Evolutionary conservation across 2,888 invertebrate genomes (phyloP).

Genomic region (Rhagium mordax): DNA sequence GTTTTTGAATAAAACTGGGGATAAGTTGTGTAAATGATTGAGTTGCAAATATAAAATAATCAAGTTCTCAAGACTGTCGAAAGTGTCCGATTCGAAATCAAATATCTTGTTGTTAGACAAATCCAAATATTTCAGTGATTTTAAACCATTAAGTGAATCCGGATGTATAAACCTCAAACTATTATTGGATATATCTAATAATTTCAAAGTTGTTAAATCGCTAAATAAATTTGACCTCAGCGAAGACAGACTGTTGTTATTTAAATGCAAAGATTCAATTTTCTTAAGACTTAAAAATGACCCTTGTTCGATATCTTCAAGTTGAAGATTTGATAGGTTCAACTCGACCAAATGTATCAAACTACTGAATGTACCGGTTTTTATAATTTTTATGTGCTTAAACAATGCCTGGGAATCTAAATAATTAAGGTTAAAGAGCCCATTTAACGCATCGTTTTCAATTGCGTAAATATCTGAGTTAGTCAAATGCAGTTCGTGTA

Average conservation of each 20-base stretch:
- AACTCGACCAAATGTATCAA: not conserved
- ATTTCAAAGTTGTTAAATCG: not conserved
- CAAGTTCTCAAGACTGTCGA: not conserved
- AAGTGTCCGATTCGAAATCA: not conserved
- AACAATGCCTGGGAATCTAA: slow-evolving; percentile 32
- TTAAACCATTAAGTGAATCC: too few relatives aligned
- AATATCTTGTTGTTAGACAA: not conserved
- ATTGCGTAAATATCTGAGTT: not conserved
- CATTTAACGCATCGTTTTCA: slow-evolving; percentile 11
- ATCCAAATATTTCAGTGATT: too few relatives aligned
- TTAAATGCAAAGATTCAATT: slow-evolving; percentile 14
- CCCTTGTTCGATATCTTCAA: slow-evolving; percentile 13
- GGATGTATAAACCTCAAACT: too few relatives aligned
- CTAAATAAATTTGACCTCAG: not conserved
- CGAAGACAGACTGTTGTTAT: not conserved
- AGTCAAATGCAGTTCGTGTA: slow-evolving; percentile 10
- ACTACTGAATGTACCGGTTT: slow-evolving; percentile 7
- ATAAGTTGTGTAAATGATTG: not conserved
- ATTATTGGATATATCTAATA: slow-evolving; percentile 2
- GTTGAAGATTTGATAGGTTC: slow-evolving; percentile 6
- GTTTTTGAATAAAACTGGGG: not conserved
- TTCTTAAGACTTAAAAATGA: slow-evolving; percentile 24
- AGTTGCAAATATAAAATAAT: not conserved
- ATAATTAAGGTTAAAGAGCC: slow-evolving; percentile 22
- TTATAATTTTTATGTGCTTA: slow-evolving; percentile 19